Conservation (phyloP, 2,797 vertebrate species). For the Limnodromus scolopaceus region DNA sequence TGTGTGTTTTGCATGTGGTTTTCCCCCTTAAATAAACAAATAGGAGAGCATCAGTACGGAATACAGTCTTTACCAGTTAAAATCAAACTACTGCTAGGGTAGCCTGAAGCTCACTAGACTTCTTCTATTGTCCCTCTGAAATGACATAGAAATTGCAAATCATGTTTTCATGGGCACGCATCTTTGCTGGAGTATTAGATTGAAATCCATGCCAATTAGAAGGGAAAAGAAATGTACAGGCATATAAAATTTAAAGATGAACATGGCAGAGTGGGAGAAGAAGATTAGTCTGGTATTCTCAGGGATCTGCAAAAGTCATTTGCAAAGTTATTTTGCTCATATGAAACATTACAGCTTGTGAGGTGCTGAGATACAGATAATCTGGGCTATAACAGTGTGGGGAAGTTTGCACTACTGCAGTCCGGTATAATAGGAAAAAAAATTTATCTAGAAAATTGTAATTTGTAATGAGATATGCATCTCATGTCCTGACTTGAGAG, state of each 20-base stretch:
- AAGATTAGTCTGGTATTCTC: background rate
- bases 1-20: background rate
- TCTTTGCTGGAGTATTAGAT: background rate
- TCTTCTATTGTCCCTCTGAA: background rate
- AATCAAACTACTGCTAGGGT: background rate
- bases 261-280: background rate
- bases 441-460: background rate
- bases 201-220: background rate
- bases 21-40: background rate
- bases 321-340: background rate
- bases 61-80: background rate
- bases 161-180: background rate
- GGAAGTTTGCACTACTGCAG: background rate
- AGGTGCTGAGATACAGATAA: background rate
- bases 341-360: background rate
- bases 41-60: fast-evolving
- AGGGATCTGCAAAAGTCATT: background rate
- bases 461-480: background rate
- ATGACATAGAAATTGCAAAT: background rate
- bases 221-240: background rate
- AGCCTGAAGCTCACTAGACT: background rate
- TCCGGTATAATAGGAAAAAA: background rate
- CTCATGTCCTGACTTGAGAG: background rate
- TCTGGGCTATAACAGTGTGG: background rate
- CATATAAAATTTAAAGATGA: background rate